Conservation (phyloP, 2,113 vertebrate species). For the Poeciliopsis occidentalis region DNA sequence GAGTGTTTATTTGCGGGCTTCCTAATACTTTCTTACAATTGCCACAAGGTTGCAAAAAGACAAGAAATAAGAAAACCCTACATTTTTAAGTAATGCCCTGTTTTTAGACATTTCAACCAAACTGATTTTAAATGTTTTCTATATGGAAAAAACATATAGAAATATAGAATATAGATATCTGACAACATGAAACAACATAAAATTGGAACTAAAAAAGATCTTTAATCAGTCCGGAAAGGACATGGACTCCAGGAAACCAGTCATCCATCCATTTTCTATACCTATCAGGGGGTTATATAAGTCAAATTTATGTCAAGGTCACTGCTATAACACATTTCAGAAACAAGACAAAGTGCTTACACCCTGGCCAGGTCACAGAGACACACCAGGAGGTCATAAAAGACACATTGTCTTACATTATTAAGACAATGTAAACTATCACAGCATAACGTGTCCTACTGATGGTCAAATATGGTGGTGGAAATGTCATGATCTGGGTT, state of each 20-base stretch:
- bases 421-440: background rate
- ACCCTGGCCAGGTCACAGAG: too few relatives aligned
- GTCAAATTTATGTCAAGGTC: too few relatives aligned
- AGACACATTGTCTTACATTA: background rate
- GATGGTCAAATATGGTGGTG: background rate
- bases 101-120: too few relatives aligned
- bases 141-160: background rate
- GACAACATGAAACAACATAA: background rate
- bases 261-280: too few relatives aligned
- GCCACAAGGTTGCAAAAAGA: conserved; percentile 29
- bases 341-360: too few relatives aligned
- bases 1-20: conserved; percentile 38
- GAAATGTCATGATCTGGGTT: background rate
- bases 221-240: too few relatives aligned
- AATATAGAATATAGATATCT: background rate
- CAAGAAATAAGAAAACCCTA: background rate
- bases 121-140: too few relatives aligned
- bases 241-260: too few relatives aligned
- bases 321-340: too few relatives aligned
- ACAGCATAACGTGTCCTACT: background rate
- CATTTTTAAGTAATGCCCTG: too few relatives aligned
- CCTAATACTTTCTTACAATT: conserved; percentile 13
- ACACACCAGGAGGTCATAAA: background rate
- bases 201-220: too few relatives aligned
- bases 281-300: too few relatives aligned